Conservation (phyloP, 1,140 invertebrate genomes). For the Lamellibrachia luymesi region DNA sequence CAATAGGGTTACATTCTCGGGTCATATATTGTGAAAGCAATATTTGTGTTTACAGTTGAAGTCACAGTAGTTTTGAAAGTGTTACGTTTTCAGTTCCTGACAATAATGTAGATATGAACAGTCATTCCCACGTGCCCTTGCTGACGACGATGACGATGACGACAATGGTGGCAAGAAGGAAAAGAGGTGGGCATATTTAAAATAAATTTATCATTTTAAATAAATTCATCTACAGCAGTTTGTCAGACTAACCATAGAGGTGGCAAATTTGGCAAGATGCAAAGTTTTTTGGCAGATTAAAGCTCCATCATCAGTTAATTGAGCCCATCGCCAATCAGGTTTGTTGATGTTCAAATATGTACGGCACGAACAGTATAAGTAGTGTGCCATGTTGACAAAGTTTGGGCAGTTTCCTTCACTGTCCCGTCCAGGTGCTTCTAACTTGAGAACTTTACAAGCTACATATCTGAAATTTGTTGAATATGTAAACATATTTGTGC, state of each 20-base stretch:
- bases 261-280: not conserved
- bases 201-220: not conserved
- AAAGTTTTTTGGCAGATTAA: not conserved
- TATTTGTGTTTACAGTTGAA: not conserved
- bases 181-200: not conserved
- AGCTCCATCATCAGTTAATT: too few relatives aligned
- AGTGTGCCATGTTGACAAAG: too few relatives aligned
- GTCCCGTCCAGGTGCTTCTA: too few relatives aligned
- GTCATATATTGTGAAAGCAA: too few relatives aligned
- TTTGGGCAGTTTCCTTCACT: too few relatives aligned
- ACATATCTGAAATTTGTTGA: too few relatives aligned
- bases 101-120: constrained; percentile 44
- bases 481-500: too few relatives aligned
- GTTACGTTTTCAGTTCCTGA: constrained; percentile 14
- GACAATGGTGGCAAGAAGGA: not conserved
- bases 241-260: not conserved
- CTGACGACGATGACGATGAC: constrained; percentile 33
- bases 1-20: too few relatives aligned
- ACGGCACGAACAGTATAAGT: too few relatives aligned
- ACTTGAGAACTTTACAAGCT: too few relatives aligned
- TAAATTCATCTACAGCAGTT: not conserved
- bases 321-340: too few relatives aligned
- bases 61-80: not conserved
- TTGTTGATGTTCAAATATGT: too few relatives aligned
- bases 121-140: constrained; percentile 39